phyloP scores from a whole-genome alignment of 2,113 vertebrate species.

The Amazona guildingii region DNA sequence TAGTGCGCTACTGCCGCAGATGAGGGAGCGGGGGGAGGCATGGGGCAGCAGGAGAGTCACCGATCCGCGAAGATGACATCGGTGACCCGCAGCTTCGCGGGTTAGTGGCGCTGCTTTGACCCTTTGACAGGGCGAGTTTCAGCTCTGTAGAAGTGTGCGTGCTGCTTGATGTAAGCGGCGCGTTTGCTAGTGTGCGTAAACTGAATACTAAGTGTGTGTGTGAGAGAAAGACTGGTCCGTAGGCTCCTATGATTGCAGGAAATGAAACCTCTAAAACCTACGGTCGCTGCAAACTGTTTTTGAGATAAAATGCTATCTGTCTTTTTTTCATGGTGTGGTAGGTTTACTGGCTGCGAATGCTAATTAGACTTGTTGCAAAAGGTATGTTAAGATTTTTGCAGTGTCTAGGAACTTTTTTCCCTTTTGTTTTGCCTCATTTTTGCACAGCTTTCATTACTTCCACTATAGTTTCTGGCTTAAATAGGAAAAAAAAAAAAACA shows the following conservation, averaged over 20 bases:
- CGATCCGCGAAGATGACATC: background rate
- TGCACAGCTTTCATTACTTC: background rate
- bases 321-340: background rate
- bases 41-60: background rate
- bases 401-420: background rate
- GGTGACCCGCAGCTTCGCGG: background rate
- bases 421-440: background rate
- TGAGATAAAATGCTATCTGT: background rate
- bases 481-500: background rate
- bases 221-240: accelerated
- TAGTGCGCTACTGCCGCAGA: background rate
- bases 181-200: background rate
- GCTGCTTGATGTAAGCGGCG: background rate
- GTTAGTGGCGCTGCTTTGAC: background rate
- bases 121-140: background rate
- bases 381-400: background rate
- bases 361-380: background rate
- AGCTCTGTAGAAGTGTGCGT: background rate
- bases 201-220: no score
- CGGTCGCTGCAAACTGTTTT: background rate
- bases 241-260: background rate
- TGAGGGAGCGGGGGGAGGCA: background rate
- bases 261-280: background rate
- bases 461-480: background rate
- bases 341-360: background rate